Conservation (phyloP, 2,113 vertebrate genomes). For the Mugil cephalus region DNA sequence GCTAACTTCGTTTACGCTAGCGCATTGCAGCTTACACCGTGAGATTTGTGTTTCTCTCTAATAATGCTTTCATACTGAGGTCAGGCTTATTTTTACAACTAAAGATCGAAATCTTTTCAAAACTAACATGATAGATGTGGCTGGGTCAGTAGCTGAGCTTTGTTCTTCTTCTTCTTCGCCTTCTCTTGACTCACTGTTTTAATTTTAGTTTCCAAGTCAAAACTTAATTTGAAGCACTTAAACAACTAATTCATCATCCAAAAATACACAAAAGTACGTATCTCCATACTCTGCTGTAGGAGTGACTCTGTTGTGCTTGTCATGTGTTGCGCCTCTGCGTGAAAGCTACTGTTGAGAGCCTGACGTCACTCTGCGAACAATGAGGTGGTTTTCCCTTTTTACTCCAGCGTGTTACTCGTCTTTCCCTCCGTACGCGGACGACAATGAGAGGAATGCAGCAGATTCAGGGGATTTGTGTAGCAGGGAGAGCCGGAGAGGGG, state of each 20-base stretch:
- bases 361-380: conserved; percentile 63
- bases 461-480: conserved; percentile 40
- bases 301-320: not conserved
- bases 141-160: too few relatives aligned
- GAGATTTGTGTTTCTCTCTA: too few relatives aligned
- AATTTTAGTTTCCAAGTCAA: not conserved
- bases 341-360: conserved; percentile 38
- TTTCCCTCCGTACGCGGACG: not conserved
- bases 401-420: conserved; percentile 31
- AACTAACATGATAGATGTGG: too few relatives aligned
- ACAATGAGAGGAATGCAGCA: conserved; percentile 65
- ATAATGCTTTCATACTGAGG: too few relatives aligned
- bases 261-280: not conserved
- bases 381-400: conserved; percentile 74
- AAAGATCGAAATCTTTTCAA: too few relatives aligned
- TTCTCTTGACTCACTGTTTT: not conserved
- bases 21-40: too few relatives aligned
- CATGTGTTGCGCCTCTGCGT: conserved; percentile 11
- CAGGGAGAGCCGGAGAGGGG: conserved; percentile 9
- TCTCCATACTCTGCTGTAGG: not conserved
- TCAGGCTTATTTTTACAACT: too few relatives aligned
- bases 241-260: not conserved
- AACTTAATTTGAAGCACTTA: not conserved
- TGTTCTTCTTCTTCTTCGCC: too few relatives aligned
- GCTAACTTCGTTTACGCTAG: too few relatives aligned